Evolutionary conservation across 2,888 invertebrate genomes (phyloP), one percentile per base, ranked within the genome.

Genomic region (Perdita meconis): DNA sequence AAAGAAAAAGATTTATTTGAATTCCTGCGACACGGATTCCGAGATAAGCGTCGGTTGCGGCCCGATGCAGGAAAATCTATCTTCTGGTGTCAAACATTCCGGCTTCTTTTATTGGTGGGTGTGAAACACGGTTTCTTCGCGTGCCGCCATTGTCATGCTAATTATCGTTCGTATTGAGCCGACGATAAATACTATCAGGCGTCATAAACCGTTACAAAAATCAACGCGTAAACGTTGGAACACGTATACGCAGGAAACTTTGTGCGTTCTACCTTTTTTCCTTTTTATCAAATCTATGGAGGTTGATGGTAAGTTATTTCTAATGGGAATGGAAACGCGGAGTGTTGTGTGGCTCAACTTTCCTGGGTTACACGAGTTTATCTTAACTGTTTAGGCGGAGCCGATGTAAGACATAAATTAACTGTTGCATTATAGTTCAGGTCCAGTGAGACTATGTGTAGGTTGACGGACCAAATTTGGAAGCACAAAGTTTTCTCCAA

Each of bases 1-100:
- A 47, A 65, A 30, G 42, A 50, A 36, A 63, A 34, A 60, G 75
- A 77, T 77, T 77, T 76, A 77, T 77, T 77, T 44, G 69, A 77
- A 76, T 68, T 50, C 77, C 64, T 64, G 34, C 63, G 26, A 75
- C 69, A 68, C 63, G 77, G 61, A 68, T 76, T 53, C 40, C 34
- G 53, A 22, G 76, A 75, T 67, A 76, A 68, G 60, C 10, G 47
- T 8, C 34, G 16, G 24, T 36, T 24, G 16, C 30, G 19, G 40
- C 2, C 12, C 12, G 24, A 6, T 10, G 36, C 26, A 26, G 44
- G 22, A n/a, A 19, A 65, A 74, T 59, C 75, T 53, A 60, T 75
- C 59, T 40, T 40, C 47, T 38, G 16, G 42, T 40, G 66, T 66
- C 60, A 61, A 74, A 76, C 60, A 53, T 74, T 74, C 75, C 56